These are phyloP conservation scores for Rhagoletis pomonella DNA, from an alignment of 1,140 invertebrate species.

Conservation along the genomic window DNA sequence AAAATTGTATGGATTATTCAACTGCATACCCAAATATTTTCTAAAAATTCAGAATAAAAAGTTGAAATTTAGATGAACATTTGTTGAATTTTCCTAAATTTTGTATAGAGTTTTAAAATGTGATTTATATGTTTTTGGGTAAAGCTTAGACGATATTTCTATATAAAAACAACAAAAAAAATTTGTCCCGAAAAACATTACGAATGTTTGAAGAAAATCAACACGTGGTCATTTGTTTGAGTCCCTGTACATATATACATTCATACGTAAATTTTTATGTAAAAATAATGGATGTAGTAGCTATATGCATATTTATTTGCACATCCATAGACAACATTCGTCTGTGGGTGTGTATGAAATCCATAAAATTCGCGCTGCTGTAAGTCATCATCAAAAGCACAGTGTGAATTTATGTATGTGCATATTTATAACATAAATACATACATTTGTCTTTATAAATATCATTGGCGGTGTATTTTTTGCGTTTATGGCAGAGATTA, in stretches of 20 bases:
- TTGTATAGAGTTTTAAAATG: too few species aligned
- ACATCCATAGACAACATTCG: background rate
- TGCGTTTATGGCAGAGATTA: background rate
- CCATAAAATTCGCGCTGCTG: background rate
- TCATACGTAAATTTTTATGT: background rate
- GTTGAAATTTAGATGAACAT: too few species aligned
- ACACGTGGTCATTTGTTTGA: too few species aligned
- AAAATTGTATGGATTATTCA: too few species aligned
- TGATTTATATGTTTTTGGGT: too few species aligned
- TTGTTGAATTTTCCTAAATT: too few species aligned
- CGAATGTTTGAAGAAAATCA: too few species aligned
- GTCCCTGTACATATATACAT: background rate
- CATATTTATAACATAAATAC: background rate
- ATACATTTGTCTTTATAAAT: background rate
- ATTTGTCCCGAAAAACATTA: too few species aligned
- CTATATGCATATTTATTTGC: background rate
- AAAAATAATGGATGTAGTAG: background rate
- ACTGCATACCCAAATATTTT: too few species aligned
- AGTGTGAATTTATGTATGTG: background rate
- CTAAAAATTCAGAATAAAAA: too few species aligned
- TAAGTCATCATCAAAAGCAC: constrained; percentile 13
- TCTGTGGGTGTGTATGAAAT: background rate
- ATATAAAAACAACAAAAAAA: too few species aligned
- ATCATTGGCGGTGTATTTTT: background rate
- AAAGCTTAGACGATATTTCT: too few species aligned